Percentiles rank a stretch among this genome's conserved stretches.
These are phyloP conservation scores for Pomacea maculata DNA, from an alignment of 1,140 invertebrate species.

Conservation along the genomic window DNA sequence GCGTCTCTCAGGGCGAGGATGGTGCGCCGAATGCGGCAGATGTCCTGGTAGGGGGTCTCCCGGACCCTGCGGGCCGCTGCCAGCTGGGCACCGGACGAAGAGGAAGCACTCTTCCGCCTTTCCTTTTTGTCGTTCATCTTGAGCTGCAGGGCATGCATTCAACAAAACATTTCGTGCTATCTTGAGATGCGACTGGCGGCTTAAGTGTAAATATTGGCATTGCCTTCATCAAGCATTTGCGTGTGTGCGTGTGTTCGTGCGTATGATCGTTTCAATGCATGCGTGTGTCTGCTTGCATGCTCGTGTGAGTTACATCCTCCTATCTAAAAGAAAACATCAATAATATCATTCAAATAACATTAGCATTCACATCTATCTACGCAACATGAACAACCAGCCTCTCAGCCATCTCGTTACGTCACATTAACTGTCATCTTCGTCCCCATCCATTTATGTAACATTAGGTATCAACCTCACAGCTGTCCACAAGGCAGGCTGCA, in stretches of 20 bases:
- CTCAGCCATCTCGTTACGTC: too few species aligned
- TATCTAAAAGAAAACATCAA: too few species aligned
- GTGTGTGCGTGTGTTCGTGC: neutral
- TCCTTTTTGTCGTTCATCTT: constrained; percentile 11
- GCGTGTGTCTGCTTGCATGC: neutral
- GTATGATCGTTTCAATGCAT: neutral
- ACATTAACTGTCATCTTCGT: too few species aligned
- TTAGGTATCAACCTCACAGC: too few species aligned
- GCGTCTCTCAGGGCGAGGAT: constrained; percentile 28
- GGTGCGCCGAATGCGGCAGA: constrained; percentile 33
- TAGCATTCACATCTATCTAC: too few species aligned
- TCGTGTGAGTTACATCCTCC: too few species aligned
- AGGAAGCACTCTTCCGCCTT: constrained; percentile 13
- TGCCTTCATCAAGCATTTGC: neutral
- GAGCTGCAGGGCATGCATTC: neutral
- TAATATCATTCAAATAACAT: too few species aligned
- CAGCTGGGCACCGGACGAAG: constrained; percentile 15
- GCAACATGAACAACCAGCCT: too few species aligned
- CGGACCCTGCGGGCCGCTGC: constrained; percentile 13
- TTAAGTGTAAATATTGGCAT: neutral
- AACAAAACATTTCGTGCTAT: neutral
- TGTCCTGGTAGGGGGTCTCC: constrained; percentile 47
- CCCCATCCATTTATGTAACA: too few species aligned
- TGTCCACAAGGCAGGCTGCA: too few species aligned
- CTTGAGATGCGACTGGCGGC: neutral